Percentiles rank a stretch among this genome's conserved stretches.
Conservation (phyloP, 2,888 invertebrate species). For the Lepidocyrtinus sp. region DNA sequence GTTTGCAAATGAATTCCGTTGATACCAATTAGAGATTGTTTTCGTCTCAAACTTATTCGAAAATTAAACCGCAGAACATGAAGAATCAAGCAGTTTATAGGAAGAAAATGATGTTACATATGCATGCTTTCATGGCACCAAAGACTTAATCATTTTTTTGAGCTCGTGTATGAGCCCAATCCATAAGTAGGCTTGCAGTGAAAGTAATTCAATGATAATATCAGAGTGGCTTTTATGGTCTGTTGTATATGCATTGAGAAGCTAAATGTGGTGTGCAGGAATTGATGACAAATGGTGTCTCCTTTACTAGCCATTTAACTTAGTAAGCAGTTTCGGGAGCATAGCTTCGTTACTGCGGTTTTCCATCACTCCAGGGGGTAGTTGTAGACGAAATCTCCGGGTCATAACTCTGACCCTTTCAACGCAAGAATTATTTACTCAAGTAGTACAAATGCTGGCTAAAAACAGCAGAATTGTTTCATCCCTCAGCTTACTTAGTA, state of each 20-base stretch:
- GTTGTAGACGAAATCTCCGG: constrained; percentile 69
- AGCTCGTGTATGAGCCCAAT: neutral
- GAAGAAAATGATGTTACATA: constrained; percentile 11
- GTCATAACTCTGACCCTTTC: constrained; percentile 70
- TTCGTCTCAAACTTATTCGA: no score
- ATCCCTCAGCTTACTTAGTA: neutral
- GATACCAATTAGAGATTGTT: no score
- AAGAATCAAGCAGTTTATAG: no score
- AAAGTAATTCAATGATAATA: constrained; percentile 69
- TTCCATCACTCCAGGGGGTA: constrained; percentile 70
- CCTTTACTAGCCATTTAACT: constrained; percentile 71
- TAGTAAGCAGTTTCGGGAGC: constrained; percentile 58
- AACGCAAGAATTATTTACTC: constrained; percentile 57
- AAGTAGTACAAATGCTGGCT: neutral
- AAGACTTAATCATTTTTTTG: constrained; percentile 1
- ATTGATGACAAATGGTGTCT: constrained; percentile 71
- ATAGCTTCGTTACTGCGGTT: constrained; percentile 70
- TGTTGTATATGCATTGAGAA: constrained; percentile 70
- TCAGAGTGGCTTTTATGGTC: constrained; percentile 70
- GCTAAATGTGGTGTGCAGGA: constrained; percentile 71
- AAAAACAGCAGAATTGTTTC: neutral
- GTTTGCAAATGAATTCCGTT: no score
- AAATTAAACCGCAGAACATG: no score
- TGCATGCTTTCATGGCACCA: constrained; percentile 7
- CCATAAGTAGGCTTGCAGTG: constrained; percentile 10